phyloP scores from a whole-genome alignment of 1,140 invertebrate genomes.

The Bombus consobrinus region DNA sequence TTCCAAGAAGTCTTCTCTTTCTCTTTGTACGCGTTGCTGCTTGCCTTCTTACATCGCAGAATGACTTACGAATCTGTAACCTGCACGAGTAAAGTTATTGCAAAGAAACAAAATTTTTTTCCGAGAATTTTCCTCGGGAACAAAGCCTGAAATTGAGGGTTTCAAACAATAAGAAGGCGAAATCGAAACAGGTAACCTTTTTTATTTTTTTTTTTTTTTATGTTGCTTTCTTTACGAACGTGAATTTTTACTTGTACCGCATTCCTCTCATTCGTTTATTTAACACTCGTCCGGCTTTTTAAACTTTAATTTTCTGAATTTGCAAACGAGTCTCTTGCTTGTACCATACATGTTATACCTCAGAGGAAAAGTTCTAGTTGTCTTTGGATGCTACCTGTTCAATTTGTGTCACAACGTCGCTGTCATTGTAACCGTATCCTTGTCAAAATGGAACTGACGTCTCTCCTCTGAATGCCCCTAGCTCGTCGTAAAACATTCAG shows the following conservation, averaged over 20 bases:
- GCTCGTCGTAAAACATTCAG: background rate
- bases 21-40: background rate
- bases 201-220: background rate
- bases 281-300: background rate
- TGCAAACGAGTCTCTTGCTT: background rate
- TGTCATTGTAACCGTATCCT: background rate
- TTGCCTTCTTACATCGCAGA: background rate
- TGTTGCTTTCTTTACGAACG: background rate
- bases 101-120: background rate
- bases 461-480: background rate
- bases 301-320: background rate
- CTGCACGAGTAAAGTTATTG: background rate
- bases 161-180: background rate
- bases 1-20: background rate
- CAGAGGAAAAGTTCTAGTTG: background rate
- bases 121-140: background rate
- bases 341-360: too few relatives aligned
- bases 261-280: background rate
- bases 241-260: background rate
- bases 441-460: constrained; percentile 9
- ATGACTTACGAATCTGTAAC: background rate
- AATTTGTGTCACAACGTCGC: background rate
- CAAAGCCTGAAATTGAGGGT: background rate
- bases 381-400: background rate
- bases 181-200: background rate